Percentiles rank a stretch among this genome's conserved stretches.
These are phyloP conservation scores for Rousettus madagascariensis DNA, from an alignment of 2,797 vertebrate genomes.

Conservation along the genomic window DNA sequence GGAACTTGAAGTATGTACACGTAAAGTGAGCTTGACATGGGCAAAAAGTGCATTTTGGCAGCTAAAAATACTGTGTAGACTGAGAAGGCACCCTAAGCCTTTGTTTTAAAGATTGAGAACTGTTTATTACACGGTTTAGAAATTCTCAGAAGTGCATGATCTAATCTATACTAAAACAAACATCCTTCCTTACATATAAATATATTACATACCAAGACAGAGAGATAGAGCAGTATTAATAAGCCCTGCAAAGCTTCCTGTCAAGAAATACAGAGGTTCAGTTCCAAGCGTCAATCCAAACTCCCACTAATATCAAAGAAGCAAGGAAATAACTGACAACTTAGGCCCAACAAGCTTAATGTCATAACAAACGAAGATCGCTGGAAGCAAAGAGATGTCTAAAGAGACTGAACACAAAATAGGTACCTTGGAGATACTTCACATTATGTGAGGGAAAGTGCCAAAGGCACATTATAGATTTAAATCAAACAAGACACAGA, in stretches of 20 bases:
- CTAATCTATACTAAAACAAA: conserved; percentile 35
- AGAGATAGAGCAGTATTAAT: neutral
- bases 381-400: neutral
- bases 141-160: neutral
- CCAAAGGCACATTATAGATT: neutral
- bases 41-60: neutral
- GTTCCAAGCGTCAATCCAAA: neutral
- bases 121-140: neutral
- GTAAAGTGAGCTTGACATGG: neutral
- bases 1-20: neutral
- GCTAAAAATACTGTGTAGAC: neutral
- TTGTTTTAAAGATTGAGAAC: conserved; percentile 30
- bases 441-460: neutral
- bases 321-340: neutral
- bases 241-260: neutral
- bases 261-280: neutral
- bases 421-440: neutral
- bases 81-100: neutral
- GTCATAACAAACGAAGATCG: neutral
- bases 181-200: neutral
- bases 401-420: neutral
- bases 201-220: neutral
- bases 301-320: neutral
- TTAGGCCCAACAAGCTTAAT: neutral
- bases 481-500: neutral